Base-by-base conservation (phyloP, 30 jellyfish, hydroid and myxozoan genomes). In the Aurelia aurita region DNA sequence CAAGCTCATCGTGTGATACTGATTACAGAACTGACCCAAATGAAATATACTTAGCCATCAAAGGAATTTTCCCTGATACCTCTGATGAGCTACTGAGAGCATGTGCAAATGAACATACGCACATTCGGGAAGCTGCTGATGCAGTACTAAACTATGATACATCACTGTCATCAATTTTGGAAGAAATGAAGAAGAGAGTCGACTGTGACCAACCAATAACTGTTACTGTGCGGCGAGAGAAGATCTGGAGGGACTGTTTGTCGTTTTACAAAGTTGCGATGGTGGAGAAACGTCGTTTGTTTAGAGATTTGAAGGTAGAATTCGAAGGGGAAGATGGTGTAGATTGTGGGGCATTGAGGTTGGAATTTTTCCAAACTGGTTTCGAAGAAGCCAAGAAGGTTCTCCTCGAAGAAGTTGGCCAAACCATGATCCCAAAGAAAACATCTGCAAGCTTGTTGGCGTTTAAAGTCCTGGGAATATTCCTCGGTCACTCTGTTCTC, bases 321-420 rank as follows among this genome's bases (percentile, higher is more conserved):
- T 67, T 67, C 32, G 58, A 27, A 67, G 79, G 79, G 21, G 79
- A 67, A 27, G 79, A 67, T 67, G 79, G 79, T 1, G 58, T 67
- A 20, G 79, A 67, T 31, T 67, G 79, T 32, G 79, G 79, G 19
- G 79, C 79, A 16, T 32, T 67, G 3, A 26, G 27, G 25, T 32
- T 67, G 58, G 79, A 67, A 22, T 67, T 67, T 32, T 67, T 67
- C 10, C 79, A 67, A 43, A 53, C 32, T 32, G 35, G 11, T 9
- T 22, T 67, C 19, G 58, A 31, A 1, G 79, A 27, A 32, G 79
- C 79, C 35, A 31, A 26, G 58, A 32, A 67, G 26, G 7, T 32
- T 15, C 79, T 67, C 2, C 45, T 67, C 2, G 79, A 67, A 67
- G 79, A 27, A 3, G 58, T 53, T 27, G 79, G 58, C 25, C 60